A percentile compares a stretch with the other conserved stretches of the same genome.
Evolutionary conservation across 2,888 invertebrate species (phyloP).

Genomic region (Sabellastarte sp.): DNA sequence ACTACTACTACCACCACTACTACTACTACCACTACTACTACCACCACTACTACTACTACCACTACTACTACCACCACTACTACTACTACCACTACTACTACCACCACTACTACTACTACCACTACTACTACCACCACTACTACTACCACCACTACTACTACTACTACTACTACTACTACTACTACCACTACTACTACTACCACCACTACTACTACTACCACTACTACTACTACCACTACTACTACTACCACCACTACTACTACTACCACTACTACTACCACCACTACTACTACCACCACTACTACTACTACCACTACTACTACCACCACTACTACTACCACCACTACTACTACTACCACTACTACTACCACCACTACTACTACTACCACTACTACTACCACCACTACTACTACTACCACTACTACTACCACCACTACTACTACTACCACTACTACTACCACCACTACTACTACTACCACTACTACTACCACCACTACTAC

Average conservation of each 20-base stretch:
- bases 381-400: constrained; percentile 1
- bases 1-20: constrained; percentile 1
- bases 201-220: background rate
- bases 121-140: constrained; percentile 1
- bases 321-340: background rate
- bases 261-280: constrained; percentile 1
- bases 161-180: constrained; percentile 2
- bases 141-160: constrained; percentile 1
- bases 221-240: constrained; percentile 1
- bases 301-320: constrained; percentile 1
- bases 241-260: constrained; percentile 1
- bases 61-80: constrained; percentile 1
- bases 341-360: constrained; percentile 1
- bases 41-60: background rate
- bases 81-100: constrained; percentile 1
- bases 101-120: background rate
- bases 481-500: constrained; percentile 1
- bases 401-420: constrained; percentile 1
- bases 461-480: constrained; percentile 1
- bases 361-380: constrained; percentile 1
- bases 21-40: constrained; percentile 1
- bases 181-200: constrained; percentile 1
- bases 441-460: constrained; percentile 1
- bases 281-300: background rate
- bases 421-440: constrained; percentile 1